These are phyloP conservation scores for Epicauta chinensis DNA, from an alignment of 1,140 invertebrate species.

Conservation along the genomic window DNA sequence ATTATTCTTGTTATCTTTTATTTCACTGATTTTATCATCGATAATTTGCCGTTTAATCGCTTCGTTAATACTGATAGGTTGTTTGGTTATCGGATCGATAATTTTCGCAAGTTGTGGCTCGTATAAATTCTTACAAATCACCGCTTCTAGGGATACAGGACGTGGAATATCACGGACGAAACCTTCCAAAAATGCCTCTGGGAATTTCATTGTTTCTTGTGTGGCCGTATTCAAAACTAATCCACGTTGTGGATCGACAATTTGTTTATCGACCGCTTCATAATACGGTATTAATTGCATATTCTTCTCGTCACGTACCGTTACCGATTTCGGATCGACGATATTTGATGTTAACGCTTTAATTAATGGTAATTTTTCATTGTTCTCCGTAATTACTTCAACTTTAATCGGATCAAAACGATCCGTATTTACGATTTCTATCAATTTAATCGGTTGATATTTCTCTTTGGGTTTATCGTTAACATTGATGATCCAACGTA, in stretches of 20 bases:
- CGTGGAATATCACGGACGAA: constrained; percentile 58
- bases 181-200: constrained; percentile 63
- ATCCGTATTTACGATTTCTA: constrained; percentile 60
- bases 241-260: constrained; percentile 69
- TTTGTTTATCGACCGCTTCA: constrained; percentile 68
- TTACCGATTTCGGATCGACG: constrained; percentile 67
- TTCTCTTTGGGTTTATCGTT: constrained; percentile 47
- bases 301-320: constrained; percentile 60
- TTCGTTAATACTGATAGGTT: constrained; percentile 64
- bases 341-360: constrained; percentile 67
- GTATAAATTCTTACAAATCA: constrained; percentile 64
- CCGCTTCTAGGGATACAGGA: constrained; percentile 70
- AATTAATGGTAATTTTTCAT: constrained; percentile 54
- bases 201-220: constrained; percentile 59
- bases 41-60: constrained; percentile 73
- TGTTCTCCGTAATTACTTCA: constrained; percentile 52
- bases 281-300: constrained; percentile 65
- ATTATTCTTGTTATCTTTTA: constrained; percentile 67
- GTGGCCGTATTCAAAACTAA: constrained; percentile 64
- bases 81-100: constrained; percentile 62
- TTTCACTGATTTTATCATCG: constrained; percentile 75
- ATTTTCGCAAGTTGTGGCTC: constrained; percentile 64
- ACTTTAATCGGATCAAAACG: constrained; percentile 57
- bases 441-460: constrained; percentile 46
- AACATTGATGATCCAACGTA: constrained; percentile 59